Conservation (phyloP, 2,888 invertebrate genomes). For the Dendrolimus pini region DNA sequence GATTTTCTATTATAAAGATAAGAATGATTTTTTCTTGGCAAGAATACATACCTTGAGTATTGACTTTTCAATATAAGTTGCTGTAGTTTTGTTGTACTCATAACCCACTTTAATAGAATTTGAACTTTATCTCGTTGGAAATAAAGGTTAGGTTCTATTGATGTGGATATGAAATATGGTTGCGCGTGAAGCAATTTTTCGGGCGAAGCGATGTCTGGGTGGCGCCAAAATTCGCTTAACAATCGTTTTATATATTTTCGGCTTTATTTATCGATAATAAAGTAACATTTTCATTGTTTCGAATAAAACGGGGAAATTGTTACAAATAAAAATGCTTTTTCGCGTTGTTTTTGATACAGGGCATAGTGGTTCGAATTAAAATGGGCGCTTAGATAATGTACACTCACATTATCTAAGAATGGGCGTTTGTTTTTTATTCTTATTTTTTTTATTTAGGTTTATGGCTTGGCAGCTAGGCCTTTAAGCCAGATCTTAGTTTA, state of each 20-base stretch:
- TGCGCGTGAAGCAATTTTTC: conserved; percentile 3
- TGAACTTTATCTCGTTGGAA: conserved; percentile 3
- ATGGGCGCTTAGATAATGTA: too few species aligned
- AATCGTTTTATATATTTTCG: conserved; percentile 5
- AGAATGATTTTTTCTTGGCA: conserved; percentile 10
- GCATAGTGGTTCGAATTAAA: background rate
- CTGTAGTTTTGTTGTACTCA: conserved; percentile 21
- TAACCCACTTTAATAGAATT: conserved; percentile 8
- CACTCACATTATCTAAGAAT: too few species aligned
- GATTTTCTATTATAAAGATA: fast-evolving
- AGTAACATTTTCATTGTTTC: background rate
- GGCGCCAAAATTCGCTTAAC: conserved; percentile 25
- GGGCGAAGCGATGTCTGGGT: conserved; percentile 36
- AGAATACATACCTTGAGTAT: conserved; percentile 24
- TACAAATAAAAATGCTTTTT: background rate
- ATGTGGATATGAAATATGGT: conserved; percentile 1
- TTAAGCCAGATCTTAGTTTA: too few species aligned
- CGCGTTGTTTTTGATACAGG: background rate
- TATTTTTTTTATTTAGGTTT: too few species aligned
- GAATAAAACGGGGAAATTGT: background rate
- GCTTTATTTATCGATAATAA: background rate
- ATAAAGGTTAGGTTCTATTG: background rate
- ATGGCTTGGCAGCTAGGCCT: too few species aligned
- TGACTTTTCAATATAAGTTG: conserved; percentile 31
- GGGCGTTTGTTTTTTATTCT: too few species aligned